A percentile compares a stretch with the other conserved stretches of the same genome.
These are phyloP conservation scores for Tetheella fluctuosa DNA, from an alignment of 2,888 invertebrate species.

Conservation along the genomic window DNA sequence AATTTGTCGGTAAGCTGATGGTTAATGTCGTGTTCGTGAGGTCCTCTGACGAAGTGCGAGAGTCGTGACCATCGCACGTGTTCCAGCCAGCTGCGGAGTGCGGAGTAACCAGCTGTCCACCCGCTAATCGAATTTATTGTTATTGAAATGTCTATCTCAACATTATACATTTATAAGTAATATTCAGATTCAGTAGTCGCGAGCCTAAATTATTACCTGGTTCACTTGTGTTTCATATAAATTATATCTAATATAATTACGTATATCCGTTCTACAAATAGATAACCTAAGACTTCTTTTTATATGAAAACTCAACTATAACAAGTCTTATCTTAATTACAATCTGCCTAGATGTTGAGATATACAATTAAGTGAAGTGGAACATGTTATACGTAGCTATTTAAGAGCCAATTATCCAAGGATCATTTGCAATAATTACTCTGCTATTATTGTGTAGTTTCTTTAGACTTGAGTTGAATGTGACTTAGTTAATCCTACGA, in stretches of 20 bases:
- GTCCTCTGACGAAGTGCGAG: conserved; percentile 33
- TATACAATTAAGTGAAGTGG: conserved; percentile 3
- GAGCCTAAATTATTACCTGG: conserved; percentile 12
- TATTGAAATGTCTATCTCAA: conserved; percentile 60
- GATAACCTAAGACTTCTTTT: not conserved
- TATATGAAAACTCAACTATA: not conserved
- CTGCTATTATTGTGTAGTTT: conserved; percentile 19
- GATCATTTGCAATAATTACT: conserved; percentile 9
- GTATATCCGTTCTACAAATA: too few relatives aligned
- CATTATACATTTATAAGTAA: conserved; percentile 23
- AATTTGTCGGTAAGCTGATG: not conserved
- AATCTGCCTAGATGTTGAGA: conserved; percentile 11
- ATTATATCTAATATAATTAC: not conserved
- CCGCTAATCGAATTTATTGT: conserved; percentile 57
- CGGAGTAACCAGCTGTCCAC: conserved; percentile 26
- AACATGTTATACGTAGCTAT: not conserved
- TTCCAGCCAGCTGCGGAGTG: conserved; percentile 46
- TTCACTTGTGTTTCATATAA: conserved; percentile 2
- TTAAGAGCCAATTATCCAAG: conserved; percentile 4
- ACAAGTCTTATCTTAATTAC: conserved; percentile 10
- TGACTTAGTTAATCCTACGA: conserved; percentile 59
- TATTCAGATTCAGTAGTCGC: conserved; percentile 18
- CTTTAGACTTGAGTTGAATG: conserved; percentile 42
- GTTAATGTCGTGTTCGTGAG: conserved; percentile 49
- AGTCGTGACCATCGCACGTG: conserved; percentile 78